Evolutionary conservation across 92 coral and sea anemone species (phyloP), one percentile per base, ranked within the genome.

Genomic region (Bergia puertoricense): DNA sequence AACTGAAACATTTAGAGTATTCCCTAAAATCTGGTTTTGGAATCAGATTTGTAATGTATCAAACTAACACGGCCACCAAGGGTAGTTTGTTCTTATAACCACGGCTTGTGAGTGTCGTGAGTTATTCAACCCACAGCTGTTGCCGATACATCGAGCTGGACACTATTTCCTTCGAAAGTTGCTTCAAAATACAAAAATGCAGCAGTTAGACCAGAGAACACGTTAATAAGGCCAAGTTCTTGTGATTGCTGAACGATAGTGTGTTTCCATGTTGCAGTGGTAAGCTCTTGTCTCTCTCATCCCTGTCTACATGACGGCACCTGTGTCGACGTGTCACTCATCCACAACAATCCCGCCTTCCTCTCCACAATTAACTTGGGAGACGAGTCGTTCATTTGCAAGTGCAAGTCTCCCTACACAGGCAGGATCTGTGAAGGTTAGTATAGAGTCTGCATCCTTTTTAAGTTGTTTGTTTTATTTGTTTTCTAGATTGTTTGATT

Each of bases 271-370:
- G 68, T 89, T 86, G 50, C 79, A 97, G 99, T 94, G 89, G 90
- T 95, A 66, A 95, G 98, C 79, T 85, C 99, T 45, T 97, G 99
- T 90, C 90, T 95, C 39, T 95, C 99, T 9, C 96, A 95, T 71
- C 99, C 99, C 71, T 97, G 99, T 86, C 95, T 97, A 8, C 96
- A 97, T 85, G 99, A 96, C 72, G 99, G 99, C 36, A 97, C 99
- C 0, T 97, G 99, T 77, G 92, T 97, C 8, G 99, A 97, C 85
- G 94, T 96, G 13, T 94, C 96, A 39, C 89, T 96, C 82, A 81
- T 97, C 22, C 94, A 81, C 82, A 90, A 88, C 44, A 86, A 74
- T 44, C 82, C 81, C 37, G 66, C 77, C 39, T 54, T 81, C 15
- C 90, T 89, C 80, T 78, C 91, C 0, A 73, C 77, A 72, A 77